phyloP scores from a whole-genome alignment of 2,113 vertebrate species.

The Carettochelys insculpta region DNA sequence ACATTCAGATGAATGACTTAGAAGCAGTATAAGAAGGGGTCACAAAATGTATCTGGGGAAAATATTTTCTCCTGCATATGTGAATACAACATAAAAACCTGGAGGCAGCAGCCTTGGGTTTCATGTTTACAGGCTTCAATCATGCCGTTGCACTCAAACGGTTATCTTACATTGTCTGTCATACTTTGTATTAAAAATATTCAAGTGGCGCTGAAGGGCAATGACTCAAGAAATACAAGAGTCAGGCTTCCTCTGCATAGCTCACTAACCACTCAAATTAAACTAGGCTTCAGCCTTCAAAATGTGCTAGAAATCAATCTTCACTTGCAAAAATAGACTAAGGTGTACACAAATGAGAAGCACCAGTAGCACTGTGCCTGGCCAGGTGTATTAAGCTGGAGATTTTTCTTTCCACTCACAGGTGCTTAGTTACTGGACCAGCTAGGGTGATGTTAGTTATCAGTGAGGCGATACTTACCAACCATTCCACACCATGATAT shows the following conservation, averaged over 20 bases:
- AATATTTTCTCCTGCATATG: neutral
- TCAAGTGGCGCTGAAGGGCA: neutral
- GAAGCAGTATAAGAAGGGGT: neutral
- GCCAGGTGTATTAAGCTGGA: neutral
- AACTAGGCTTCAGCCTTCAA: neutral
- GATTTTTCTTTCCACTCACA: neutral
- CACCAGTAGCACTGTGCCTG: neutral
- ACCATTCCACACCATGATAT: neutral
- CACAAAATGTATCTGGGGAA: neutral
- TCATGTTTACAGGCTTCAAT: neutral
- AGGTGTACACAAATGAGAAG: neutral
- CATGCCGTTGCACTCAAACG: neutral
- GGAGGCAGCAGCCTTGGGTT: neutral
- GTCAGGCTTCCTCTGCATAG: neutral
- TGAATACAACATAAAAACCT: neutral
- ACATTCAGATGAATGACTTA: neutral
- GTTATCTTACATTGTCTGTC: neutral
- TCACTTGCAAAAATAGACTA: neutral
- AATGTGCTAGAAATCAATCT: neutral
- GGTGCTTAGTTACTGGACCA: neutral
- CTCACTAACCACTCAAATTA: neutral
- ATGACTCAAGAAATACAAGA: neutral
- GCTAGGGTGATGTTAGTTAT: neutral
- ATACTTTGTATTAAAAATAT: neutral
- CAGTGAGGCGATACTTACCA: neutral